These are phyloP conservation scores for Arrhamphus sclerolepis DNA, from an alignment of 2,797 vertebrate genomes.

Conservation along the genomic window DNA sequence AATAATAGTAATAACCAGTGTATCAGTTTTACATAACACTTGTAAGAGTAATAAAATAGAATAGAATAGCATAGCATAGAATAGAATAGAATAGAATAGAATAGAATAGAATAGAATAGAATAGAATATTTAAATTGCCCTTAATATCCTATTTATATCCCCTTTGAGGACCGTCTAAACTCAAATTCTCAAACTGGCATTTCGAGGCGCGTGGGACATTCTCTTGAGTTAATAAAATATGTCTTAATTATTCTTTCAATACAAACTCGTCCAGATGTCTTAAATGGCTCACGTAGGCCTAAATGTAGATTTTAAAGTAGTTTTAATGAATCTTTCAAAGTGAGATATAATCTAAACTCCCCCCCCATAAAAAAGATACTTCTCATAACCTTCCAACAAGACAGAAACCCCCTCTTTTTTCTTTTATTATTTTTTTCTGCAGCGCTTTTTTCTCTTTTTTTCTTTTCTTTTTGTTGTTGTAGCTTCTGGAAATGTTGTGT, in stretches of 20 bases:
- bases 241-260: not conserved
- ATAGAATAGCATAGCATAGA: not conserved
- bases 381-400: not conserved
- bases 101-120: not conserved
- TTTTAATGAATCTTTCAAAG: no score
- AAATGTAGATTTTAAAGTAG: no score
- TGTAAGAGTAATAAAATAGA: conserved; percentile 4
- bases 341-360: not conserved
- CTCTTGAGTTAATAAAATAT: not conserved
- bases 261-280: not conserved
- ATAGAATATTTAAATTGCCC: not conserved
- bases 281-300: no score
- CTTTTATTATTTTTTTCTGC: not conserved
- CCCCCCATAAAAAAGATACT: not conserved
- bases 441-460: not conserved
- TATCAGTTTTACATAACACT: no score
- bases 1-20: no score
- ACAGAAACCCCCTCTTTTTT: not conserved
- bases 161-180: not conserved
- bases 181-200: conserved; percentile 16
- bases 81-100: no score
- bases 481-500: conserved; percentile 6
- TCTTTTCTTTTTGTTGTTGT: not conserved
- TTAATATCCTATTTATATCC: not conserved
- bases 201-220: conserved; percentile 36